Conservation (phyloP, 2,888 invertebrate species). For the Mesochorus sp. region DNA sequence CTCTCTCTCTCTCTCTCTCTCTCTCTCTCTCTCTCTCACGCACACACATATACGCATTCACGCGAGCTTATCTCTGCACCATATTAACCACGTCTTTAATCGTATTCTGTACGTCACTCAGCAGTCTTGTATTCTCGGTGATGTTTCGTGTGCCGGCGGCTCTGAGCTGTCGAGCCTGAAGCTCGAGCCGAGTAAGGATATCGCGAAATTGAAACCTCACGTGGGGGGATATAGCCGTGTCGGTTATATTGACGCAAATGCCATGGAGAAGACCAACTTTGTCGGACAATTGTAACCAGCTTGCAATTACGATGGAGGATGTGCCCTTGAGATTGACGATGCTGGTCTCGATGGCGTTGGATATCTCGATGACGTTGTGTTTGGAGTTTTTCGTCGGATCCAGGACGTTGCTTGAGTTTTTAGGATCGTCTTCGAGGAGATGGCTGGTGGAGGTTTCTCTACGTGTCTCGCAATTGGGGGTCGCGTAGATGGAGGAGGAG, state of each 20-base stretch:
- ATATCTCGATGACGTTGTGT: constrained; percentile 86
- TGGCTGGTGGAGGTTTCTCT: constrained; percentile 53
- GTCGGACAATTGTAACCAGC: constrained; percentile 91
- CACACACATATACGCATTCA: constrained; percentile 3
- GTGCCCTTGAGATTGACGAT: constrained; percentile 85
- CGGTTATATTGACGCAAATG: constrained; percentile 92
- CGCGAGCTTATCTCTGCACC: constrained; percentile 85
- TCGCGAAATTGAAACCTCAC: constrained; percentile 94
- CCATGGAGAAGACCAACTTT: constrained; percentile 92
- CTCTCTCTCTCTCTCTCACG: background rate
- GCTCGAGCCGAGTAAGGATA: constrained; percentile 87
- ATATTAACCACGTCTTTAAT: constrained; percentile 89
- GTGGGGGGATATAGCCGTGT: constrained; percentile 90
- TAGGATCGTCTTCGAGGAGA: constrained; percentile 43
- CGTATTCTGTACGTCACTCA: constrained; percentile 89
- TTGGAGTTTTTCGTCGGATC: constrained; percentile 71
- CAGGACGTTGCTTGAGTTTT: too few species aligned
- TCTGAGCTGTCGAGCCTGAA: constrained; percentile 87
- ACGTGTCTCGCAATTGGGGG: constrained; percentile 85
- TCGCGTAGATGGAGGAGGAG: constrained; percentile 91
- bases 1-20: constrained; percentile 2
- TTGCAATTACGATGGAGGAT: constrained; percentile 85
- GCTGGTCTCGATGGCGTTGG: constrained; percentile 86
- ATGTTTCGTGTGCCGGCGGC: constrained; percentile 88
- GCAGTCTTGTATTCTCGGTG: constrained; percentile 86